phyloP scores from a whole-genome alignment of 2,888 invertebrate genomes.

The Nephrotoma appendiculata region DNA sequence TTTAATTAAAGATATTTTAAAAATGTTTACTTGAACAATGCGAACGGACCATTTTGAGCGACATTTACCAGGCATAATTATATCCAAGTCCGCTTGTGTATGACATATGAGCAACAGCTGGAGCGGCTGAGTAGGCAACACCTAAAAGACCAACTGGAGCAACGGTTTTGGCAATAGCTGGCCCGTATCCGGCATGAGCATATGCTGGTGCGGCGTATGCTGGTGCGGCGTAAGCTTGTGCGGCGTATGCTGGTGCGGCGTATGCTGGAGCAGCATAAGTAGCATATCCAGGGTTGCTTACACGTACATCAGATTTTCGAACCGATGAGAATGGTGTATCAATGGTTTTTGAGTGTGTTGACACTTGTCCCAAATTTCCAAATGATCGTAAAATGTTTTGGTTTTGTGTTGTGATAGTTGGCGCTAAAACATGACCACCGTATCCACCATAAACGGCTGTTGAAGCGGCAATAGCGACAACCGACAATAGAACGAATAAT shows the following conservation, averaged over 20 bases:
- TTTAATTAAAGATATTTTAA: not conserved
- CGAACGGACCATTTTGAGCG: not conserved
- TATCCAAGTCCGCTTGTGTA: conserved; percentile 41
- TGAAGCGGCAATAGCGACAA: not conserved
- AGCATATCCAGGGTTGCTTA: conserved; percentile 43
- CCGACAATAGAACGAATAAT: not conserved
- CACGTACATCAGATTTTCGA: conserved; percentile 53
- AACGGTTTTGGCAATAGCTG: conserved; percentile 17
- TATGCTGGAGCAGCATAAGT: conserved; percentile 15
- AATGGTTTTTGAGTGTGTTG: conserved; percentile 54
- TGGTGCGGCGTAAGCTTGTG: conserved; percentile 14
- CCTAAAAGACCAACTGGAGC: conserved; percentile 21
- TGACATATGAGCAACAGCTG: conserved; percentile 45
- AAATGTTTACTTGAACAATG: not conserved
- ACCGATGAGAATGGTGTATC: conserved; percentile 60
- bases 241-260: conserved; percentile 14
- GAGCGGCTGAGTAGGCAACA: conserved; percentile 44
- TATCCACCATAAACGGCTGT: not conserved
- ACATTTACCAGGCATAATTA: conserved; percentile 38
- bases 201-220: conserved; percentile 17
- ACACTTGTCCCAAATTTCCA: conserved; percentile 54
- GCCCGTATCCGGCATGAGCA: conserved; percentile 14
- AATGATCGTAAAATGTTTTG: conserved; percentile 45
- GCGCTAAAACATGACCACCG: conserved; percentile 18
- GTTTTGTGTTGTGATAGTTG: conserved; percentile 39